These are phyloP conservation scores for Heliconius erato DNA, from an alignment of 2,888 invertebrate genomes.

Conservation along the genomic window DNA sequence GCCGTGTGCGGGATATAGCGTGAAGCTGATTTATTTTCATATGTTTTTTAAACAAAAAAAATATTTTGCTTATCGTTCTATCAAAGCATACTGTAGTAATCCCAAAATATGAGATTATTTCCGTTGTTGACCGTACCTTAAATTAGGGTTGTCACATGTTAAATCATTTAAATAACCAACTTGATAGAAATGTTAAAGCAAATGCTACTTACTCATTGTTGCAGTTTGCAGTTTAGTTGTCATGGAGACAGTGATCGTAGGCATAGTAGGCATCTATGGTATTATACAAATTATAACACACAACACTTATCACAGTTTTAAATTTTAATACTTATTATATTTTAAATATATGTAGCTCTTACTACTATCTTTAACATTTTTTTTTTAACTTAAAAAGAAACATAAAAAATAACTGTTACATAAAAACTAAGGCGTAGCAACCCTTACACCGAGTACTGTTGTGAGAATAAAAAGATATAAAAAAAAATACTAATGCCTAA, in stretches of 20 bases:
- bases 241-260: background rate
- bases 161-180: background rate
- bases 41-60: no score
- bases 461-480: conserved; percentile 3
- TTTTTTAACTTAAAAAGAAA: background rate
- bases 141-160: background rate
- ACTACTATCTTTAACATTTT: no score
- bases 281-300: background rate
- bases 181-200: no score
- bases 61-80: no score
- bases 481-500: background rate
- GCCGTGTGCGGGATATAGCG: no score
- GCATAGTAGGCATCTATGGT: no score
- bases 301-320: background rate
- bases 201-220: no score
- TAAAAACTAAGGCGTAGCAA: background rate
- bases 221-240: no score
- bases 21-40: no score
- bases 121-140: background rate
- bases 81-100: no score
- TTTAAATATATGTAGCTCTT: no score
- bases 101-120: background rate
- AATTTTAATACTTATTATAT: background rate
- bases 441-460: conserved; percentile 1
- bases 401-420: background rate